Evolutionary conservation across 2,888 invertebrate species (phyloP).

Genomic region (Alloplasta piceator): DNA sequence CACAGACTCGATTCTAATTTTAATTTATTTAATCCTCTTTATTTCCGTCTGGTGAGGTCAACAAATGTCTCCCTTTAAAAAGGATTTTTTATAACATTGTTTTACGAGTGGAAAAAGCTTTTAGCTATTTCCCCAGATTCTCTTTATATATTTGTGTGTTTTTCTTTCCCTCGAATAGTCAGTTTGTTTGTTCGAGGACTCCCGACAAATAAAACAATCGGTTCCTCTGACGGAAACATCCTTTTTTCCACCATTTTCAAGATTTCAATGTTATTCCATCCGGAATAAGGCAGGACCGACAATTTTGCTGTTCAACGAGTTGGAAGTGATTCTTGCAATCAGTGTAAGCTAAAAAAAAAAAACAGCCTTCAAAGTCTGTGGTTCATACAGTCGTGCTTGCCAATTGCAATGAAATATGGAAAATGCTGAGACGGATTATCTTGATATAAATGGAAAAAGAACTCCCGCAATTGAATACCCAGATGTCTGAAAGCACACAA

Average conservation of each 20-base stretch:
- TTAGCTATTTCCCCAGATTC: not conserved
- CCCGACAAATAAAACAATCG: slow-evolving; percentile 41
- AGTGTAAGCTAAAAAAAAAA: slow-evolving; percentile 25
- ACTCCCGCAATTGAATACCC: not conserved
- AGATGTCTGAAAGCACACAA: too few species aligned
- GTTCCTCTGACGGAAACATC: not conserved
- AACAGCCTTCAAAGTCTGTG: too few species aligned
- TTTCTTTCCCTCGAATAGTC: slow-evolving; percentile 14
- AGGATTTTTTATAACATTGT: not conserved
- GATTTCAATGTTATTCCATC: slow-evolving; percentile 1
- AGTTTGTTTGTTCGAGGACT: slow-evolving; percentile 15
- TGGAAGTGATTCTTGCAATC: slow-evolving; percentile 50
- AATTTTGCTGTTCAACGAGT: slow-evolving; percentile 54
- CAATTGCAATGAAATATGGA: too few species aligned
- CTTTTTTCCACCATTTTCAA: not conserved
- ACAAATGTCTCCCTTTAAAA: not conserved
- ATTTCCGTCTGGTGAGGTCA: not conserved
- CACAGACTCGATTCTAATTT: not conserved
- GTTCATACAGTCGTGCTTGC: too few species aligned
- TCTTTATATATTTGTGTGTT: slow-evolving; percentile 1
- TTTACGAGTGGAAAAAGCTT: not conserved
- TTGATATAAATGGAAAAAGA: too few species aligned
- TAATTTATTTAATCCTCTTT: not conserved
- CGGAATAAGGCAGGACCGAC: slow-evolving; percentile 51
- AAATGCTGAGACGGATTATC: not conserved